Conservation (phyloP, 2,113 vertebrate genomes). For the Todiramphus chloris region DNA sequence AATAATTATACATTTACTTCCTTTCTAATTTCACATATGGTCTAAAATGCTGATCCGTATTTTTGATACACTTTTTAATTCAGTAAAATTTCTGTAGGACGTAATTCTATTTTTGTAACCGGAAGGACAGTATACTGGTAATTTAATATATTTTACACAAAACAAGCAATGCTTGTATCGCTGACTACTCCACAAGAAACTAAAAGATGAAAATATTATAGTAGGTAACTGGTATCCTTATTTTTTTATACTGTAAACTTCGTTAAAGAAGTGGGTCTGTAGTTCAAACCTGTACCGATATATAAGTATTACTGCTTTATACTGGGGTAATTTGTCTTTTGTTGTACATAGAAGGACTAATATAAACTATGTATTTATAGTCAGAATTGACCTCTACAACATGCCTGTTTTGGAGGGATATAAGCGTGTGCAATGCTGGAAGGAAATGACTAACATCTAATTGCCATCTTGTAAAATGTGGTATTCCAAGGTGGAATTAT, state of each 20-base stretch:
- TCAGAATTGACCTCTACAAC: not conserved
- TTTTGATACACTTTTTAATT: constrained; percentile 55
- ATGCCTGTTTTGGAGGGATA: not conserved
- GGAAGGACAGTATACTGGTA: not conserved
- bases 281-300: constrained; percentile 45
- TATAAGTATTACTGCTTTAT: constrained; percentile 34
- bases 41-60: not conserved
- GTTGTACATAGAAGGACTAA: constrained; percentile 50
- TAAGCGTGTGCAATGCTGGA: not conserved
- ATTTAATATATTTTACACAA: constrained; percentile 49
- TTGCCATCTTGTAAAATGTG: constrained; percentile 4
- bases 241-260: constrained; percentile 69
- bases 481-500: not conserved
- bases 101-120: constrained; percentile 53
- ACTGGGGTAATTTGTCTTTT: constrained; percentile 30
- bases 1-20: not conserved
- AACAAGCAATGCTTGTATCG: constrained; percentile 9
- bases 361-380: constrained; percentile 54
- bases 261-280: constrained; percentile 73
- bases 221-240: constrained; percentile 20
- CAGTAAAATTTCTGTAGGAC: constrained; percentile 14
- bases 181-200: constrained; percentile 1
- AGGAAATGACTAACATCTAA: not conserved
- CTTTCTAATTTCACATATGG: not conserved
- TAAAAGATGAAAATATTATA: not conserved